Evolutionary conservation across 1,140 invertebrate species (phyloP), one percentile per base, ranked within the genome.

Genomic region (Musca domestica): DNA sequence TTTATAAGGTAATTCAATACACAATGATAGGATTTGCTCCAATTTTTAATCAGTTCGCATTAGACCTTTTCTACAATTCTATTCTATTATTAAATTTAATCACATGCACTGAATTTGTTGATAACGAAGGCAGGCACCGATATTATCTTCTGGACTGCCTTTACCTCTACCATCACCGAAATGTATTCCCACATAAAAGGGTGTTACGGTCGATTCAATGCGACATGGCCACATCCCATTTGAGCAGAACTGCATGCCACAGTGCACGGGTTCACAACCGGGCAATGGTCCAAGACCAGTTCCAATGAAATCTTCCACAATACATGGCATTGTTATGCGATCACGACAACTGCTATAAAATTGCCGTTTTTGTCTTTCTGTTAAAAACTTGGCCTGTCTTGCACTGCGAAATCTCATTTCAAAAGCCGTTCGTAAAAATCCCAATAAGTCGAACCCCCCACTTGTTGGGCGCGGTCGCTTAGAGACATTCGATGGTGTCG

Each of bases 231-330:
- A 82, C 5, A 76, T 71, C 52, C 87, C 85, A 2, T 83, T 83
- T 6, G 81, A 77, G 74, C 91, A 94, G 67, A 93, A 86, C 15
- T 87, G 86, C 64, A 82, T 85, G 10, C 92, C 92, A 74, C 92
- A 94, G 72, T 91, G 91, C 47, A 91, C 86, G 6, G 92, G 86
- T 47, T 78, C 75, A 65, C 80, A 82, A 6, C 76, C 74, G 0
- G 77, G 76, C 30, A 81, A 23, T 27, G 74, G 66, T 0, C 80
- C 76, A 23, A 91, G 91, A 82, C 87, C 87, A 23, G 91, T 91
- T 82, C 87, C 87, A 66, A 93, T 86, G 75, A 93, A 91, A 76
- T 93, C 92, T 73, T 93, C 91, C 52, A 90, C 89, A 72, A 93
- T 91, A 74, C 92, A 93, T 0, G 91, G 91, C 80, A 93, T 88